Base-by-base conservation (phyloP, 1,140 invertebrate species). In the Lepidostoma basale region DNA sequence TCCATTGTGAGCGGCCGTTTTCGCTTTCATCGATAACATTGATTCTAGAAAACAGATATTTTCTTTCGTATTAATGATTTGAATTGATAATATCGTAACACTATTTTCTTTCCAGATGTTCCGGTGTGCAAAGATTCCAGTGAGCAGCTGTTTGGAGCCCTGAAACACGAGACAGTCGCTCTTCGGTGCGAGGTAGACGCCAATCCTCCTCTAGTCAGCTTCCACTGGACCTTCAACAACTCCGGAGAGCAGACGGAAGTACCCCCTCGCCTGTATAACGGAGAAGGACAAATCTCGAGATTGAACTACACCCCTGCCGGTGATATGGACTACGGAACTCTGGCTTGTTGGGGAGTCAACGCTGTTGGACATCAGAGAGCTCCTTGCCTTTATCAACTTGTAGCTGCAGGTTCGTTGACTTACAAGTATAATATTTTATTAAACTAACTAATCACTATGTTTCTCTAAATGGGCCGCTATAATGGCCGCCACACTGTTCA, bases 191-290 rank as follows among this genome's bases (percentile, higher is more conserved):
- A 92, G 73, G 92, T 96, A 63, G 92, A 94, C 73, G 89, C 93
- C 67, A 93, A 95, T 76, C 94, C 94, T 8, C 85, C 90, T 0
- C 84, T 89, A 9, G 86, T 90, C 73, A 88, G 88, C 76, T 95
- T 93, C 78, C 90, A 92, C 69, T 94, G 93, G 93, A 93, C 91
- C 40, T 94, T 95, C 83, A 94, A 94, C 81, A 93, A 92, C 76
- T 92, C 91, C 40, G 91, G 91, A 6, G 92, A 94, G 75, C 87
- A 91, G 75, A 89, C 88, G 0, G 90, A 93, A 75, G 84, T 94
- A 42, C 86, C 91, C 6, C 84, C 88, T 20, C 84, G 86, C 62
- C 78, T 82, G 60, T 83, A 81, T 72, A 81, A 74, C 62, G 81
- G 83, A 74, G 76, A 85, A 67, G 85, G 89, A n/a, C 86, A 86